phyloP scores from a whole-genome alignment of 1,140 invertebrate species.

The Drosophila kurseongensis region DNA sequence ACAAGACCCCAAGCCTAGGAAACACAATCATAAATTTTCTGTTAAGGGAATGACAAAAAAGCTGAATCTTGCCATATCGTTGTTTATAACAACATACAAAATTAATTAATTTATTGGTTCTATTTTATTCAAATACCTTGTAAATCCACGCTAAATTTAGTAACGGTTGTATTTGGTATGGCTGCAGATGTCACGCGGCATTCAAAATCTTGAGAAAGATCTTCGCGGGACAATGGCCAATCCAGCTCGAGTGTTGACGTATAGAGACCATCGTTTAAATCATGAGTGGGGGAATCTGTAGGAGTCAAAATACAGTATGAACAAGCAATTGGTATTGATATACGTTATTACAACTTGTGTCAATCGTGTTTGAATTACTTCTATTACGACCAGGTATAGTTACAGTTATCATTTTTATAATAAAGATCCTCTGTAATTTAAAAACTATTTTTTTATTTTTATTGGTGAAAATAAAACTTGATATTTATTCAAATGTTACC shows the following conservation, averaged over 20 bases:
- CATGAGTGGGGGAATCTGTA: constrained; percentile 76
- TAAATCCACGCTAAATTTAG: constrained; percentile 90
- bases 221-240: constrained; percentile 90
- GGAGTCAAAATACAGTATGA: neutral
- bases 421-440: too few species aligned
- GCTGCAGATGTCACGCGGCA: constrained; percentile 92
- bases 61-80: too few species aligned
- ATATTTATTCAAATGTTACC: too few species aligned
- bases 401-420: too few species aligned
- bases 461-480: too few species aligned
- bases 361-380: too few species aligned
- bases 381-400: too few species aligned
- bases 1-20: too few species aligned
- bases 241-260: constrained; percentile 88
- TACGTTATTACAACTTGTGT: neutral
- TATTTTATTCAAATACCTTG: constrained; percentile 87
- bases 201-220: constrained; percentile 90
- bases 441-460: too few species aligned
- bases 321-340: neutral
- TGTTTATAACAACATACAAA: neutral
- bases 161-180: constrained; percentile 85
- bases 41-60: too few species aligned
- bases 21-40: too few species aligned
- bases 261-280: constrained; percentile 87
- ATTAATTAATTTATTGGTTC: neutral